These are phyloP conservation scores for Chrysotoxum bicinctum DNA, from an alignment of 2,888 invertebrate species.

Conservation along the genomic window DNA sequence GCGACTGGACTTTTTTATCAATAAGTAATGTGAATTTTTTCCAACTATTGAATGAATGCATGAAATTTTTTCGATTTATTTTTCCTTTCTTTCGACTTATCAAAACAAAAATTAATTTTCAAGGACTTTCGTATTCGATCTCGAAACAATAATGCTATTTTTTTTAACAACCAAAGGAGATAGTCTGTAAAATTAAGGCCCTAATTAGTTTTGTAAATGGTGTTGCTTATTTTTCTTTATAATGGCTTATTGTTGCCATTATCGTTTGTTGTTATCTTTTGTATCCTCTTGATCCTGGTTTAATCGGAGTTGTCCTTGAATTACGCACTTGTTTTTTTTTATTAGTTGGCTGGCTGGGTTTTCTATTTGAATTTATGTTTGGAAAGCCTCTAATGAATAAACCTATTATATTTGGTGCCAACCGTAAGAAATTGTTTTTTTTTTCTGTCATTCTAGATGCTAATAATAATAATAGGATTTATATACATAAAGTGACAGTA, in stretches of 20 bases:
- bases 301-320: slow-evolving; percentile 7
- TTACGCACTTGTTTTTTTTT: background rate
- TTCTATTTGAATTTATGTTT: slow-evolving; percentile 5
- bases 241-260: slow-evolving; percentile 62
- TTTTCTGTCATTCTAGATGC: background rate
- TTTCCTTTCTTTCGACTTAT: background rate
- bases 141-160: background rate
- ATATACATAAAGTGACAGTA: slow-evolving; percentile 49
- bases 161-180: background rate
- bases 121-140: background rate
- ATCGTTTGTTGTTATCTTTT: slow-evolving; percentile 42
- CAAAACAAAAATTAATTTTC: background rate
- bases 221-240: slow-evolving; percentile 48
- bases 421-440: slow-evolving; percentile 25
- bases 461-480: slow-evolving; percentile 42
- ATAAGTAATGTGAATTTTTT: too few species aligned
- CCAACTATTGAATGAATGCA: background rate
- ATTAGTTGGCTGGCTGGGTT: slow-evolving; percentile 7
- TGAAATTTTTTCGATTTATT: background rate
- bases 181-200: slow-evolving; percentile 9
- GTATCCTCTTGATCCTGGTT: slow-evolving; percentile 44
- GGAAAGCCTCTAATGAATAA: slow-evolving; percentile 34
- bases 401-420: slow-evolving; percentile 50
- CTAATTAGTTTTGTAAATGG: slow-evolving; percentile 61
- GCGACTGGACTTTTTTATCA: too few species aligned